Base-by-base conservation (phyloP, 1,140 invertebrate species). In the Phymastichus coffea region DNA sequence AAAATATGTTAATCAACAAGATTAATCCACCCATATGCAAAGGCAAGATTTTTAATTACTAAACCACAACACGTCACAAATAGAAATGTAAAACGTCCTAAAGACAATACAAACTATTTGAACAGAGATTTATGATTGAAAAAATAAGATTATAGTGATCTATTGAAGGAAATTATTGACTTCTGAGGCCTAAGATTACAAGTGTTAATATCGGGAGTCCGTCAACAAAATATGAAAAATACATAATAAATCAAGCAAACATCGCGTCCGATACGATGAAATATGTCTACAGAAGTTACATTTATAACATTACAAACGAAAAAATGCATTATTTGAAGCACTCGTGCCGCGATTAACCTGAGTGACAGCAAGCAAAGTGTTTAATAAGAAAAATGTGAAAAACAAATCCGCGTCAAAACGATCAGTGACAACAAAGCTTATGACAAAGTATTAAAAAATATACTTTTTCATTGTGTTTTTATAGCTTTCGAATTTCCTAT, bases 41-140 rank as follows among this genome's bases (percentile, higher is more conserved):
- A 57, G 22, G 10, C 37, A 26, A 28, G 15, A 41, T 37, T 52
- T 25, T 38, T 41, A 40, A 49, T 8, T 38, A 15, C 22, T 43
- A 58, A 38, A 33, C 14, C 12, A 51, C 38, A 28, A 28, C 19
- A 49, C 22, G 33, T 57, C 25, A 61, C 64, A 71, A 69, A 73
- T 66, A 73, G 68, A 66, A 74, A 75, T 72, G 57, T 67, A 72
- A 70, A 75, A 76, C 76, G 76, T 78, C 76, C 75, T 63, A 63
- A 76, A 70, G 76, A 78, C 76, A 76, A 78, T 77, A 76, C 70
- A 55, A 59, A 38, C 30, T 25, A 28, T 53, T 58, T 46, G 26
- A 41, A 30, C n/a, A 44, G 25, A 46, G 41, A 52, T n/a, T 14
- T 48, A n/a, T 28, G 3, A 48, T 9, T 17, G 26, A 38, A 51